Evolutionary conservation across 2,113 vertebrate genomes (phyloP).

Genomic region (Camelus dromedarius): DNA sequence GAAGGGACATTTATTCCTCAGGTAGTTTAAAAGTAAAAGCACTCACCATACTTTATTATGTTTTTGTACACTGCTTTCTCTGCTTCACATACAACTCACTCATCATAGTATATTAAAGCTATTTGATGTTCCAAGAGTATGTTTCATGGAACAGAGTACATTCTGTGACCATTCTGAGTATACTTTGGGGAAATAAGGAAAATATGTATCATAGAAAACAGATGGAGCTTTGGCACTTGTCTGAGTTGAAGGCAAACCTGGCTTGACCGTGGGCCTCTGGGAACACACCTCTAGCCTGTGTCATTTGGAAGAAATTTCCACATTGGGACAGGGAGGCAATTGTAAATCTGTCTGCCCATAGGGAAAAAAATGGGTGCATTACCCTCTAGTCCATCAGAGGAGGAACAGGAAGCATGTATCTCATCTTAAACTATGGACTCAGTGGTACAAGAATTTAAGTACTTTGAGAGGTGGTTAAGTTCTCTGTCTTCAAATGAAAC

Average conservation of each 20-base stretch:
- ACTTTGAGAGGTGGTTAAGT: not conserved
- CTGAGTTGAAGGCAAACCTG: not conserved
- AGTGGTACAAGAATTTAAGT: not conserved
- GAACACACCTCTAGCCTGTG: fast-evolving
- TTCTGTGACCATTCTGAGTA: not conserved
- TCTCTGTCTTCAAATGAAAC: not conserved
- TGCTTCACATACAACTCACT: not conserved
- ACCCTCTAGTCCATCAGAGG: not conserved
- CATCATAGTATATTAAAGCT: not conserved
- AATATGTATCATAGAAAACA: not conserved
- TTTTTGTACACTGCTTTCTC: not conserved
- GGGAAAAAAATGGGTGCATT: not conserved
- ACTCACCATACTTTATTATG: not conserved
- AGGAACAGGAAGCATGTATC: not conserved
- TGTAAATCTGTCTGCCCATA: not conserved
- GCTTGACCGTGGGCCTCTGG: not conserved
- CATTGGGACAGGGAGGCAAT: fast-evolving
- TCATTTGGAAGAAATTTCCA: not conserved
- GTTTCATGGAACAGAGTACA: not conserved
- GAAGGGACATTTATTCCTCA: not conserved
- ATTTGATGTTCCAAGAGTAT: not conserved
- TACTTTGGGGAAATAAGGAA: not conserved
- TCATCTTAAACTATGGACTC: not conserved
- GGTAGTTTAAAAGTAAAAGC: not conserved
- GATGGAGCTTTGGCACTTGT: not conserved